Percentiles rank a stretch among this genome's conserved stretches.
Evolutionary conservation across 2,888 invertebrate genomes (phyloP).

Genomic region (Serripes groenlandicus): DNA sequence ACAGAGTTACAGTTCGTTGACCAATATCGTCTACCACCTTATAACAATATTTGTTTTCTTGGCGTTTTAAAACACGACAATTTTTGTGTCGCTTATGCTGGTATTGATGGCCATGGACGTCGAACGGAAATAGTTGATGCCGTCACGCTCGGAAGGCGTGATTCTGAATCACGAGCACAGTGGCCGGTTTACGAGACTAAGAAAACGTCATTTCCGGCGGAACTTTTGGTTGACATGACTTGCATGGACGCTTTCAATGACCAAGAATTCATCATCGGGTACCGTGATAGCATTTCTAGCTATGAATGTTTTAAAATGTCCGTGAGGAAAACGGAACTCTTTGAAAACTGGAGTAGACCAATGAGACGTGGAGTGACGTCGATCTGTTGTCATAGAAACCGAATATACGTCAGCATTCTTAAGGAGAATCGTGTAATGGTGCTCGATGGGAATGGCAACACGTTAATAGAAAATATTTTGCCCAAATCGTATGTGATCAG

Average conservation of each 20-base stretch:
- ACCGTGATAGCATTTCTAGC: not conserved
- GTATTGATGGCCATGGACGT: constrained; percentile 2
- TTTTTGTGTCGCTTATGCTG: constrained; percentile 10
- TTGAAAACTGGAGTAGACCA: constrained; percentile 19
- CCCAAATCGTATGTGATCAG: constrained; percentile 1
- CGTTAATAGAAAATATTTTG: not conserved
- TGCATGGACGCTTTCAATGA: constrained; percentile 20
- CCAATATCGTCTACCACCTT: constrained; percentile 9
- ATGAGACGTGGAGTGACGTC: not conserved
- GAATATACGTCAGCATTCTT: not conserved
- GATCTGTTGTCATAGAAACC: constrained; percentile 14
- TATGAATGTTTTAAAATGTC: constrained; percentile 14
- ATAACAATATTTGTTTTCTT: constrained; percentile 19
- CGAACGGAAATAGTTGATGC: constrained; percentile 1
- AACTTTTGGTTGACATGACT: constrained; percentile 7
- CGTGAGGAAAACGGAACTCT: constrained; percentile 7
- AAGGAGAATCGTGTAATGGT: constrained; percentile 13
- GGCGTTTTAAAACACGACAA: constrained; percentile 7
- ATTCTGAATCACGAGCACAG: not conserved
- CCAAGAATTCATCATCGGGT: constrained; percentile 6
- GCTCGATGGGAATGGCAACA: not conserved
- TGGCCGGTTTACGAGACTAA: not conserved
- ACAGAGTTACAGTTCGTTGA: constrained; percentile 4
- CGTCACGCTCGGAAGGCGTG: not conserved
- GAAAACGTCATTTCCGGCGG: constrained; percentile 9